phyloP scores from a whole-genome alignment of 1,140 invertebrate genomes.

The Diorhabda elongata region DNA sequence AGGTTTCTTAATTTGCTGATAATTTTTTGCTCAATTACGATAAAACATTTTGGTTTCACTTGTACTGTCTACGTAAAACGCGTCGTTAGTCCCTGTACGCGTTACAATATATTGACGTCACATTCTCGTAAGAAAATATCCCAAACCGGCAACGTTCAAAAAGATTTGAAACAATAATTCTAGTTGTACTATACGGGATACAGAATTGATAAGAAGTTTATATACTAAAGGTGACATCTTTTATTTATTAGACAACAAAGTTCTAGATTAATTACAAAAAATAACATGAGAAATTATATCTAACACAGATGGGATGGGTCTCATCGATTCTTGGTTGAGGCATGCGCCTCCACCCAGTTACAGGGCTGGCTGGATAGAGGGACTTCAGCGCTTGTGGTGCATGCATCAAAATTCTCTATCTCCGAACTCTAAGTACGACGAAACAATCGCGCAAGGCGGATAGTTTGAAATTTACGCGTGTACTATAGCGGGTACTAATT shows the following conservation, averaged over 20 bases:
- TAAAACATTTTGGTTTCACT: no score
- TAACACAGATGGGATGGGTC: conserved; percentile 36
- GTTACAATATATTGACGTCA: background rate
- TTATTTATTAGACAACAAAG: background rate
- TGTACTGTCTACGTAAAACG: background rate
- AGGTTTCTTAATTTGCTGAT: no score
- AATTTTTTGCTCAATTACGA: no score
- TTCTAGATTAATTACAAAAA: conserved; percentile 13
- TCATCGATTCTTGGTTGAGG: conserved; percentile 32
- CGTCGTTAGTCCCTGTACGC: background rate
- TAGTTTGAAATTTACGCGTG: conserved; percentile 8
- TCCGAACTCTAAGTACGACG: conserved; percentile 7
- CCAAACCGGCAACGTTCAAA: background rate
- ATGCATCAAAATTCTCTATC: conserved; percentile 19
- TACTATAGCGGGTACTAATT: background rate
- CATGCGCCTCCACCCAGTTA: conserved; percentile 29
- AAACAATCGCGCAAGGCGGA: conserved; percentile 20
- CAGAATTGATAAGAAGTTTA: no score
- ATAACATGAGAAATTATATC: conserved; percentile 31
- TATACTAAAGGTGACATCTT: no score
- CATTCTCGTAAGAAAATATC: background rate
- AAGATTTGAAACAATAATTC: background rate
- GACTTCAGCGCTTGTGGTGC: conserved; percentile 26
- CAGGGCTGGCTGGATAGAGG: conserved; percentile 28
- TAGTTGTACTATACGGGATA: background rate